Base-by-base conservation (phyloP, 1,140 invertebrate genomes). In the Drosophila lini region DNA sequence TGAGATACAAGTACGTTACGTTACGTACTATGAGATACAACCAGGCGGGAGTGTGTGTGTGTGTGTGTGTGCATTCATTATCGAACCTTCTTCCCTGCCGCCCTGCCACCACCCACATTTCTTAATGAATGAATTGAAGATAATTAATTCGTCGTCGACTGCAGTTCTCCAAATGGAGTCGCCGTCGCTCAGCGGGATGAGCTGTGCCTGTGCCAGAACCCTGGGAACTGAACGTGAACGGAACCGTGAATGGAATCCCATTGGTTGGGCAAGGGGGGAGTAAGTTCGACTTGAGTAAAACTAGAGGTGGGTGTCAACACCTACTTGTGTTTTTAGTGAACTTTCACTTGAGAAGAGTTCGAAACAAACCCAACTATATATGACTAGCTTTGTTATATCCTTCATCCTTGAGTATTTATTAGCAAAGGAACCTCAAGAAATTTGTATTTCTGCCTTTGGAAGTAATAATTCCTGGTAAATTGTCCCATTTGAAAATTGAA, bases 101-200 rank as follows among this genome's bases (percentile, higher is more conserved):
- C 52, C 40, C 22, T 62, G 28, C 32, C 60, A 48, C 60, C 71
- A 57, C 75, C 82, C 78, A 81, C 82, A 79, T 80, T 81, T 77
- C 83, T 88, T 89, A 88, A 89, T 88, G 84, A 88, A 88, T 89
- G 84, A 88, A 89, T 84, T 89, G 74, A 81, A 89, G 84, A 88
- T 88, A 88, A 88, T 88, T 89, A 88, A 88, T 83, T 88, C 78
- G 78, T 89, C 78, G 78, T 48, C 57, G 74, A 70, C 77, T 88
- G 84, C 84, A 83, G 48, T 78, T 74, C 73, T 64, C 74, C 53
- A 58, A 56, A 70, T 60, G 45, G 22, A 68, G 60, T 57, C 16
- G 32, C 50, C 16, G 38, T 19, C 41, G 44, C 44, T 58, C 45
- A 44, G 38, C 19, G 57, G 31, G 42, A 60, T 38, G 32, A 67